Conservation (phyloP, 1,140 invertebrate genomes). For the Drosophila repleta region DNA sequence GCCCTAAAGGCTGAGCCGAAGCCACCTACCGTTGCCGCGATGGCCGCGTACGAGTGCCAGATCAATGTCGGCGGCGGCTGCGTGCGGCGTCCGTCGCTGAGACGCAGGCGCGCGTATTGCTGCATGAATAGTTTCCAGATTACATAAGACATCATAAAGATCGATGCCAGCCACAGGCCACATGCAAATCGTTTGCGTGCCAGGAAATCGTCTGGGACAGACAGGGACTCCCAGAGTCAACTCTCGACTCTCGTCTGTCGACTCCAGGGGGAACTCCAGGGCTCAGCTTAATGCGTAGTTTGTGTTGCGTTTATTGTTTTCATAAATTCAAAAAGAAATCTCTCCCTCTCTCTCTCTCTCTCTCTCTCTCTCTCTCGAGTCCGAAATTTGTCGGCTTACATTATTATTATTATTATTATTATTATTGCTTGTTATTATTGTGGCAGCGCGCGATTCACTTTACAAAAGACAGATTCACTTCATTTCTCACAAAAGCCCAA, state of each 20-base stretch:
- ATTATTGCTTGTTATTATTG: slow-evolving; percentile 54
- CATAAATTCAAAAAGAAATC: slow-evolving; percentile 69
- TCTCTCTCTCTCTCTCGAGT: no score
- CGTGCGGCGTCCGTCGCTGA: slow-evolving; percentile 38
- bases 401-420: slow-evolving; percentile 48
- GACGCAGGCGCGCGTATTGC: slow-evolving; percentile 76
- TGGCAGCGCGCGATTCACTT: slow-evolving; percentile 64
- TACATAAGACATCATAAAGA: slow-evolving; percentile 79
- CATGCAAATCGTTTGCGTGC: slow-evolving; percentile 82
- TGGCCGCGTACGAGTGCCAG: slow-evolving; percentile 76
- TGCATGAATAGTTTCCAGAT: slow-evolving; percentile 83
- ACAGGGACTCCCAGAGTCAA: not conserved
- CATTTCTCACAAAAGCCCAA: slow-evolving; percentile 68
- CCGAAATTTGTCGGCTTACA: slow-evolving; percentile 75
- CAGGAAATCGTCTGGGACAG: slow-evolving; percentile 60
- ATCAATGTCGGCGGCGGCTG: slow-evolving; percentile 66
- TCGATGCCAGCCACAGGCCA: slow-evolving; percentile 47
- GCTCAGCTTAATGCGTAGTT: slow-evolving; percentile 73
- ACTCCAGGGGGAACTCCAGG: not conserved
- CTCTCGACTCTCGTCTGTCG: not conserved
- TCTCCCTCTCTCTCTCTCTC: no score
- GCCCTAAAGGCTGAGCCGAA: slow-evolving; percentile 5
- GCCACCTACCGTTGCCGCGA: slow-evolving; percentile 54
- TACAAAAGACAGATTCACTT: slow-evolving; percentile 75
- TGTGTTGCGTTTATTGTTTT: slow-evolving; percentile 80